Conservation (phyloP, 2,797 vertebrate species). For the Pangasius krempfi region DNA sequence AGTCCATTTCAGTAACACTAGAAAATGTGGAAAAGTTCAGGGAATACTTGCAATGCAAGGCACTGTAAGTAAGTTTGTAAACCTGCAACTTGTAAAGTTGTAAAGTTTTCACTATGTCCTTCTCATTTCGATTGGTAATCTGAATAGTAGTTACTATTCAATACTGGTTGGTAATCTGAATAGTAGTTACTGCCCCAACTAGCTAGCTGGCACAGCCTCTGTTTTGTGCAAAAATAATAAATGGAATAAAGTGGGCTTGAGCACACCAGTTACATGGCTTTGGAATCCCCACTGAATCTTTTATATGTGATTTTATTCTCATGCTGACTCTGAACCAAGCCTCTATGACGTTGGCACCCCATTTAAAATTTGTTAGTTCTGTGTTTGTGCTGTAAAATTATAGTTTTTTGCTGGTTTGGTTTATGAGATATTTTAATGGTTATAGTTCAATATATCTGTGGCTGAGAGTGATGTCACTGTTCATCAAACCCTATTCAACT, state of each 20-base stretch:
- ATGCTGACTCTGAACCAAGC: not conserved
- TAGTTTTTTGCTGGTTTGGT: not conserved
- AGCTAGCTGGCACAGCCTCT: not conserved
- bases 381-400: not conserved
- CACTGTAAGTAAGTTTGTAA: not conserved
- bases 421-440: not conserved
- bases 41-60: not conserved
- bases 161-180: not conserved
- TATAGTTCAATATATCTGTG: not conserved
- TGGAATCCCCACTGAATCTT: not conserved
- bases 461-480: not conserved
- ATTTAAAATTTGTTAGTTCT: not conserved
- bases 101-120: not conserved
- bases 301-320: conserved; percentile 1
- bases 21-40: not conserved
- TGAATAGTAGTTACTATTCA: not conserved
- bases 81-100: not conserved
- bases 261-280: not conserved
- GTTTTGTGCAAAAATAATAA: not conserved
- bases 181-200: not conserved
- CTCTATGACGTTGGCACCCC: not conserved
- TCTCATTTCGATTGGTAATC: not conserved
- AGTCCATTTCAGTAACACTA: not conserved
- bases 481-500: not conserved
- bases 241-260: not conserved